Conservation (phyloP, 2,888 invertebrate species). For the Polymixis lichenea region DNA sequence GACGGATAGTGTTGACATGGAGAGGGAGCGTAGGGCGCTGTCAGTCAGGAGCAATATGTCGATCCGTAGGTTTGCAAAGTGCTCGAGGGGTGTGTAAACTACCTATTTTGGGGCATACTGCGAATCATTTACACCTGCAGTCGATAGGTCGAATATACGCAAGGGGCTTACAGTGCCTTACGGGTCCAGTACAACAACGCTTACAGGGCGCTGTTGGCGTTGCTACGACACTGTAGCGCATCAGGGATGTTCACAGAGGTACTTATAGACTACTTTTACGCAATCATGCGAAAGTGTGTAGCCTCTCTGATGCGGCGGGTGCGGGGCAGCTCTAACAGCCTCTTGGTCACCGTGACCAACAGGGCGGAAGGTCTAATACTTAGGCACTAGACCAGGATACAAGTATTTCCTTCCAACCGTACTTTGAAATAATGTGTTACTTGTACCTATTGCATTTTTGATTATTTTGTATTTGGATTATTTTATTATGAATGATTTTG, state of each 20-base stretch:
- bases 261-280: not conserved
- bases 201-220: not conserved
- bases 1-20: too few relatives aligned
- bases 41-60: too few relatives aligned
- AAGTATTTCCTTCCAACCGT: not conserved
- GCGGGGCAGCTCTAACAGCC: too few relatives aligned
- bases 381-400: not conserved
- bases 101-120: too few relatives aligned
- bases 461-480: too few relatives aligned
- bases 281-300: not conserved
- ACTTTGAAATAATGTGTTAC: not conserved
- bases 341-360: not conserved
- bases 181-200: constrained; percentile 1
- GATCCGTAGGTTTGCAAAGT: too few relatives aligned
- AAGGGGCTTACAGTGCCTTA: not conserved
- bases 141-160: not conserved
- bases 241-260: not conserved
- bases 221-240: too few relatives aligned
- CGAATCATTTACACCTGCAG: not conserved
- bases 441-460: too few relatives aligned
- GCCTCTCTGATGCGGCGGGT: not conserved
- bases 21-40: too few relatives aligned
- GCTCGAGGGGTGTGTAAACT: too few relatives aligned
- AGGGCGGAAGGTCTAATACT: not conserved
- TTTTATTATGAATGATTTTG: too few relatives aligned